A percentile compares a stretch with the other conserved stretches of the same genome.
Evolutionary conservation across 2,113 vertebrate species (phyloP).

Genomic region (Amazona vittata): DNA sequence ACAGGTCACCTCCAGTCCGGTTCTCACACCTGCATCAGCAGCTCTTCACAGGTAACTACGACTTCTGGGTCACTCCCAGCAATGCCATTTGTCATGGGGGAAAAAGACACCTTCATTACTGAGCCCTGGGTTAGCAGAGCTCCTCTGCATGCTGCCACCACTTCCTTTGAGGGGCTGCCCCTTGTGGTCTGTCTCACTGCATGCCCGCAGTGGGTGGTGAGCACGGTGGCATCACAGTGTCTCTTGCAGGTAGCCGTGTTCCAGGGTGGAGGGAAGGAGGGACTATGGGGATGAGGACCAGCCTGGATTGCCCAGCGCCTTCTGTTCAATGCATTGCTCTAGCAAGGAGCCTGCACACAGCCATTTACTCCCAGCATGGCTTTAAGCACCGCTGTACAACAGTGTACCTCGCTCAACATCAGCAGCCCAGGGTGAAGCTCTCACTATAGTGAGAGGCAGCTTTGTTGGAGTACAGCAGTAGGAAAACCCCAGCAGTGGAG

Average conservation of each 20-base stretch:
- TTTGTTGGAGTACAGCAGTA: background rate
- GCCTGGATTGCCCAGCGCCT: background rate
- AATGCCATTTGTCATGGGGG: background rate
- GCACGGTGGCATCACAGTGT: rapidly evolving
- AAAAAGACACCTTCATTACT: rapidly evolving
- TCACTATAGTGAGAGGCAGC: background rate
- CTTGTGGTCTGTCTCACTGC: rapidly evolving
- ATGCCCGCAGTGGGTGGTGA: background rate
- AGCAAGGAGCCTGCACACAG: background rate
- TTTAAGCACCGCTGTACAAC: rapidly evolving
- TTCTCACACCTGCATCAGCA: background rate
- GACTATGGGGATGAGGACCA: rapidly evolving
- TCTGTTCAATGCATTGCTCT: background rate
- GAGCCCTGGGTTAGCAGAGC: background rate
- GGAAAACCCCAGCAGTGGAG: background rate
- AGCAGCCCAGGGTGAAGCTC: background rate
- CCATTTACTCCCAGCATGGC: background rate
- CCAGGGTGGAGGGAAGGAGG: background rate
- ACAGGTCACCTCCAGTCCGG: background rate
- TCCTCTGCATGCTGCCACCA: background rate
- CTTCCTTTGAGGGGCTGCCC: background rate
- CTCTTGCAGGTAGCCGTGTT: rapidly evolving
- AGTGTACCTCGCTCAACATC: background rate
- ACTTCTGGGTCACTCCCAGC: background rate
- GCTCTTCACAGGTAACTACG: background rate